Base-by-base conservation (phyloP, 35 echinoderm and acorn worm genomes). In the Amphiura filiformis region DNA sequence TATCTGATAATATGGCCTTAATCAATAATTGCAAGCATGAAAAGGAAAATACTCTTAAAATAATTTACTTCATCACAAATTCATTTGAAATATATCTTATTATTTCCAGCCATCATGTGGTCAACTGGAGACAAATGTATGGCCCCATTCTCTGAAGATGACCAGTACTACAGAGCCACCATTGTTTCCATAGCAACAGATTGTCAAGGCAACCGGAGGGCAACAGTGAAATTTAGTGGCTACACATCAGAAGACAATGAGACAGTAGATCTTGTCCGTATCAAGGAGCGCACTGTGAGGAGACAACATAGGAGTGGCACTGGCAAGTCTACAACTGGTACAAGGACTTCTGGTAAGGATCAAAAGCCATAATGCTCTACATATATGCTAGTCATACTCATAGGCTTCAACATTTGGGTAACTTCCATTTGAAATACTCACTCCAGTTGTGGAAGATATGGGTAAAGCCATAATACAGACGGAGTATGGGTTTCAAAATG, bases 161-260 rank as follows among this genome's bases (percentile, higher is more conserved):
- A 35, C n/a, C 0, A 65, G 39, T 82, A 81, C 38, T 95, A 95
- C 79, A 56, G 41, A 56, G 93, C 93, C 20, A 76, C 75, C 7
- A 82, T 95, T 14, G 26, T 32, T 1, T 75, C 57, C 3, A 83
- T 94, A 18, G 39, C 35, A 75, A 86, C 26, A 36, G 39, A 82
- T 35, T 32, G 76, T 9, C 57, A 82, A 37, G 83, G 88, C 28
- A 5, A 37, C 37, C 7, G 34, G 38, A 42, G 78, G 36, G 90
- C 87, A 28, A 33, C 39, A 30, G 93, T 95, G 28, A 65, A 49
- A 81, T 95, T 87, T 80, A 82, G 76, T 26, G 93, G 87, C 39
- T 95, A 84, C 78, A 80, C 86, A 33, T 79, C 81, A 34, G 93
- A 95, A 17, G 93, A 95, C 0, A 91, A 95, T 95, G 93, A 92